Percentiles rank a stretch among this genome's conserved stretches.
phyloP scores from a whole-genome alignment of 2,113 vertebrate genomes.

The Hirundichthys speculiger region DNA sequence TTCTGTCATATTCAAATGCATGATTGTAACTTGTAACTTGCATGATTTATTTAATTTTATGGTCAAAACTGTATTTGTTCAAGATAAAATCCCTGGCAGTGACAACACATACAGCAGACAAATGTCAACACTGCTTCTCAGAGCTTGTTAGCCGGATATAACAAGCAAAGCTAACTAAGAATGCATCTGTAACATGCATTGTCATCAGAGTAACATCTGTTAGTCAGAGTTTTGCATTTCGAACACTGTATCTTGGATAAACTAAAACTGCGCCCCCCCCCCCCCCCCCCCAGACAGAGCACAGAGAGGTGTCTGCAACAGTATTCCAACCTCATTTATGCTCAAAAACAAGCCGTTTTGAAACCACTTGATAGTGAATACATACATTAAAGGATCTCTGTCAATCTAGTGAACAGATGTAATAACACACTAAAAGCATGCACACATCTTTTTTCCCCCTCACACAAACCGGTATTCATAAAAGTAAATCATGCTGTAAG shows the following conservation, averaged over 20 bases:
- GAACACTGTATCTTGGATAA: constrained; percentile 4
- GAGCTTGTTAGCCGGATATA: constrained; percentile 16
- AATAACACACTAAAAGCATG: background rate
- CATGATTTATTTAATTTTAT: no score
- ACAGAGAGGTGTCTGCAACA: background rate
- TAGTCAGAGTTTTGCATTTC: constrained; percentile 13
- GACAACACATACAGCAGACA: background rate
- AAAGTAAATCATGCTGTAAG: background rate
- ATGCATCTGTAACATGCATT: constrained; percentile 14
- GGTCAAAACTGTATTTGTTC: background rate
- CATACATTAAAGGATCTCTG: background rate
- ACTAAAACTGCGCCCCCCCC: background rate
- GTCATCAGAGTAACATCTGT: constrained; percentile 23
- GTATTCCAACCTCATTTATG: background rate
- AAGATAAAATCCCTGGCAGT: background rate
- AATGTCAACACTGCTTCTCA: background rate
- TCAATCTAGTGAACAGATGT: background rate
- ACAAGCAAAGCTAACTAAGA: constrained; percentile 12
- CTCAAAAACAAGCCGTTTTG: background rate
- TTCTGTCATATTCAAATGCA: constrained; percentile 24
- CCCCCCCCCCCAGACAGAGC: background rate
- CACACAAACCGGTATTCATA: no score
- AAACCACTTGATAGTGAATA: background rate
- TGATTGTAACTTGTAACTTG: constrained; percentile 17
- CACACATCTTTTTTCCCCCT: background rate